Evolutionary conservation across 2,797 vertebrate species (phyloP), one percentile per base, ranked within the genome.

Genomic region (Ispidina picta): DNA sequence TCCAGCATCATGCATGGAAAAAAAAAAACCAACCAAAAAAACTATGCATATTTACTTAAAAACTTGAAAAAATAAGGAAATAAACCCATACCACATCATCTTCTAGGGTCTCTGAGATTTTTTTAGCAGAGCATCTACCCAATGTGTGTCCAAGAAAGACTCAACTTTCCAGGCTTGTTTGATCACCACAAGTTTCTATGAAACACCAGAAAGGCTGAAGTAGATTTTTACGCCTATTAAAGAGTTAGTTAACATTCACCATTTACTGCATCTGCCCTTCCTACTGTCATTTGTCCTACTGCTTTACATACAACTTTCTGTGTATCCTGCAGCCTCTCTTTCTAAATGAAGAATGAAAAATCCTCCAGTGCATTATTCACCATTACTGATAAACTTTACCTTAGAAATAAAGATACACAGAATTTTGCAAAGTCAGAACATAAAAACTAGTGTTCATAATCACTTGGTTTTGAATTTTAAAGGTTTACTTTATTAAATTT

Each of bases 21-120:
- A 59, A 58, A 25, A 10, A 77, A 62, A 25, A 3, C 37, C 35
- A 33, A 37, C 13, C 37, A 15, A 39, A 39, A 39, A 13, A 37
- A 37, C 37, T 19, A 48, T 3, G 6, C 12, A 15, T 25, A 21
- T 52, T 73, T 79, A 73, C 62, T 59, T 48, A n/a, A 58, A 76
- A 55, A 37, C 37, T 31, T 46, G 29, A 12, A 64, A 59, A 6
- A 43, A 71, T 4, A 43, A 66, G 29, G 48, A 66, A 26, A 28
- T 41, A 72, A 78, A 65, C 25, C 33, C 55, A 93, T 70, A 98
- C 97, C 97, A 98, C 98, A 91, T 98, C 98, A 88, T 98, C 97
- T 93, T 98, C 98, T 68, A 98, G 91, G 6, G 97, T 98, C 90
- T 98, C 98, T 19, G 28, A 98, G 97, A 89, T 97, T 98, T 98